Evolutionary conservation across 2,797 vertebrate genomes (phyloP).

Genomic region (Podargus strigoides): DNA sequence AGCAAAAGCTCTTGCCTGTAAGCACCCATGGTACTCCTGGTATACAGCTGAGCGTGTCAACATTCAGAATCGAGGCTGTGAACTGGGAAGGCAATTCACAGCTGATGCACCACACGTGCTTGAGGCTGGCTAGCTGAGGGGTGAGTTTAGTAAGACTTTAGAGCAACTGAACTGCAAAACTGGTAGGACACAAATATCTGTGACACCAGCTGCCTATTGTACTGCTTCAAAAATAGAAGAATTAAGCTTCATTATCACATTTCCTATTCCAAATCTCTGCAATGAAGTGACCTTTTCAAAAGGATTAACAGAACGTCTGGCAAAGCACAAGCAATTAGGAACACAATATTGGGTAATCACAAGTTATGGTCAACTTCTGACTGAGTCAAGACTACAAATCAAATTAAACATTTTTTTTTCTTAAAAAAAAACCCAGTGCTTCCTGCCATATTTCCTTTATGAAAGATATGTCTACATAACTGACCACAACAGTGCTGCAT

Average conservation of each 20-base stretch:
- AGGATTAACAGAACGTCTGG: neutral
- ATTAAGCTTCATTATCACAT: constrained; percentile 1
- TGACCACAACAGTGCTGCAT: neutral
- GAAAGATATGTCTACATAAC: neutral
- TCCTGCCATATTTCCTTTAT: neutral
- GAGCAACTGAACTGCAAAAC: neutral
- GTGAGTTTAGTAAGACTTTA: neutral
- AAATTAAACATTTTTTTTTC: neutral
- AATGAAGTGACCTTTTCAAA: neutral
- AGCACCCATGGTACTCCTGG: accelerated
- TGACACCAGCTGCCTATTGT: neutral
- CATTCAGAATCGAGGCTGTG: neutral
- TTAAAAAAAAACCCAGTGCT: neutral
- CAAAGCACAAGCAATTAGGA: neutral
- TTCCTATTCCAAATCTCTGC: neutral
- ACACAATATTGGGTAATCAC: neutral
- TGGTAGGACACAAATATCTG: neutral
- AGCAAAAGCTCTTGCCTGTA: neutral
- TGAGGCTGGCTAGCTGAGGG: neutral
- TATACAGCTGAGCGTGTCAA: neutral
- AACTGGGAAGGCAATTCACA: neutral
- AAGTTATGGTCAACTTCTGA: neutral
- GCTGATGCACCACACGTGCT: neutral
- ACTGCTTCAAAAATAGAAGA: neutral
- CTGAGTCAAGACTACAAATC: neutral